A percentile compares a stretch with the other conserved stretches of the same genome.
These are phyloP conservation scores for Diaperis boleti DNA, from an alignment of 2,888 invertebrate species.

Conservation along the genomic window DNA sequence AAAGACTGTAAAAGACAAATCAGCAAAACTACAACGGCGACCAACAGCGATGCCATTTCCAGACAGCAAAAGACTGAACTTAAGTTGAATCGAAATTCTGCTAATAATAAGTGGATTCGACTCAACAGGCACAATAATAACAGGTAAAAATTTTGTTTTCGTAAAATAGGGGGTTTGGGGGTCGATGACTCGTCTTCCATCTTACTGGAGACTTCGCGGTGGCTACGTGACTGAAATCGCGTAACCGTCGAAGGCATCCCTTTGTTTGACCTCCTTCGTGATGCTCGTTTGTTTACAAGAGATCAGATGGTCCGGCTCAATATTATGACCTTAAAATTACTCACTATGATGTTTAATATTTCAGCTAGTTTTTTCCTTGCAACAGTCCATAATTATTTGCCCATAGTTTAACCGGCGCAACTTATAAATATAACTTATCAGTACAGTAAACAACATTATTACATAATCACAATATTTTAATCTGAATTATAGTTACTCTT, in stretches of 20 bases:
- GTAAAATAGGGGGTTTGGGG: constrained; percentile 33
- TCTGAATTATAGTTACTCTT: too few relatives aligned
- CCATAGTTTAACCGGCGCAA: too few relatives aligned
- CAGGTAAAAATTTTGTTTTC: constrained; percentile 52
- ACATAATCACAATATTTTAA: too few relatives aligned
- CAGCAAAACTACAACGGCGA: constrained; percentile 73
- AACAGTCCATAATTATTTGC: too few relatives aligned
- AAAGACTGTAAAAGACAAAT: constrained; percentile 63
- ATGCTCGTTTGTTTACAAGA: constrained; percentile 27
- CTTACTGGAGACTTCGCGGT: constrained; percentile 14
- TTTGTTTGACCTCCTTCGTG: constrained; percentile 17
- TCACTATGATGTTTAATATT: too few relatives aligned
- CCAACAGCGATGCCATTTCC: constrained; percentile 73
- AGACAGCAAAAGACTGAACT: constrained; percentile 60
- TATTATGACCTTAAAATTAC: constrained; percentile 3
- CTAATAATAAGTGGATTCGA: constrained; percentile 59
- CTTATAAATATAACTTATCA: too few relatives aligned
- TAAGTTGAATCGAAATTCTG: constrained; percentile 44
- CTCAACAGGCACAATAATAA: constrained; percentile 62
- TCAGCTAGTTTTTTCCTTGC: too few relatives aligned
- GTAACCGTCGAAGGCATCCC: constrained; percentile 41
- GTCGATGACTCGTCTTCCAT: constrained; percentile 51
- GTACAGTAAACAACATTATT: neutral
- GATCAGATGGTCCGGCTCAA: too few relatives aligned
- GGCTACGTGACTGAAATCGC: constrained; percentile 56